phyloP scores from a whole-genome alignment of 1,140 invertebrate species.

The Araneus ventricosus region DNA sequence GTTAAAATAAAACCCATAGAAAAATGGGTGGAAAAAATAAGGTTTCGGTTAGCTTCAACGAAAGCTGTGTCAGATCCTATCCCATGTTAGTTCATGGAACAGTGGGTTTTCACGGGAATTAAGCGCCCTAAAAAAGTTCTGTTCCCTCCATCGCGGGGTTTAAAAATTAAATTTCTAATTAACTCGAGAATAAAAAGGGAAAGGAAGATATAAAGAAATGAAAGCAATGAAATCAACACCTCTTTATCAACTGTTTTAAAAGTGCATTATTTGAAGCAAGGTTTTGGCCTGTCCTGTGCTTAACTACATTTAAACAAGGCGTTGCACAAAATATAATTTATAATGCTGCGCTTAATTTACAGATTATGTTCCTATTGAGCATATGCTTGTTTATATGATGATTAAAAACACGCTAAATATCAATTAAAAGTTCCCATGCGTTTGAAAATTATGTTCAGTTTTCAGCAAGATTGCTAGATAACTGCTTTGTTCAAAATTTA shows the following conservation, averaged over 20 bases:
- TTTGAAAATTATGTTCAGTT: no score
- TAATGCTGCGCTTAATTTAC: no score
- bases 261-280: neutral
- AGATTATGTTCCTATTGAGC: no score
- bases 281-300: no score
- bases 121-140: constrained; percentile 19
- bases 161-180: constrained; percentile 69
- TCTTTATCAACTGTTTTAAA: neutral
- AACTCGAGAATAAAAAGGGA: constrained; percentile 23
- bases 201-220: neutral
- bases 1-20: constrained; percentile 42
- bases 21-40: constrained; percentile 3
- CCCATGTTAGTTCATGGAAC: constrained; percentile 52
- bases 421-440: no score
- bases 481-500: no score
- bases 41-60: constrained; percentile 17
- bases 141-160: constrained; percentile 25
- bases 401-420: no score
- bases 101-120: constrained; percentile 50
- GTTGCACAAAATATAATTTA: no score
- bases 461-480: no score
- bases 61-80: constrained; percentile 62
- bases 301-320: no score
- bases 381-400: no score
- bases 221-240: neutral